phyloP scores from a whole-genome alignment of 2,797 vertebrate species.

The Zenarchopterus dispar region DNA sequence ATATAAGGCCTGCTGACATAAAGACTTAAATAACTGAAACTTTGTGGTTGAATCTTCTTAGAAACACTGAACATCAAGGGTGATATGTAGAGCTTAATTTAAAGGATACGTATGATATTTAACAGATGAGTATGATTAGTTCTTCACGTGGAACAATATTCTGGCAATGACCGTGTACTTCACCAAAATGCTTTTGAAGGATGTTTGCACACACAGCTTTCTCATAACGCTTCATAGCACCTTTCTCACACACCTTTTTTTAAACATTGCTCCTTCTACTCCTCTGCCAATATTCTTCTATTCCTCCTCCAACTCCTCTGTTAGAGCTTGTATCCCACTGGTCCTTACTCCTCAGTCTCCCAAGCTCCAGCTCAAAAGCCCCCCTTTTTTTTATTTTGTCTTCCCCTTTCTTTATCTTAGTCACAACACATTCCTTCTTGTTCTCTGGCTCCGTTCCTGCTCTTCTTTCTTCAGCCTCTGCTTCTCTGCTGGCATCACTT shows the following conservation, averaged over 20 bases:
- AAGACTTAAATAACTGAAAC: too few species aligned
- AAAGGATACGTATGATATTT: too few species aligned
- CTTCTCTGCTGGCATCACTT: constrained; percentile 29
- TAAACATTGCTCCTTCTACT: constrained; percentile 7
- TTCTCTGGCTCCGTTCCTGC: constrained; percentile 16
- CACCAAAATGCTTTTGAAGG: too few species aligned
- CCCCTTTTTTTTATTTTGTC: constrained; percentile 31
- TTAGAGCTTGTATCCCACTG: constrained; percentile 27
- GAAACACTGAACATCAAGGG: too few species aligned
- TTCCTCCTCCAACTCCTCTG: constrained; percentile 7
- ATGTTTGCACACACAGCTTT: too few species aligned
- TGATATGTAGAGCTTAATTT: too few species aligned
- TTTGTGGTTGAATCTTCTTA: too few species aligned
- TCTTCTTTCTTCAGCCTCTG: constrained; percentile 32
- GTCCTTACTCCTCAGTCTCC: constrained; percentile 24
- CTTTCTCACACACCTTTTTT: constrained; percentile 2
- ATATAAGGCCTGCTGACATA: too few species aligned
- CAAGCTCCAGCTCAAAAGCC: constrained; percentile 10
- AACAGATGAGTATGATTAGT: too few species aligned
- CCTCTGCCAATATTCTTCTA: not conserved
- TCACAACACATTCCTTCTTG: constrained; percentile 4
- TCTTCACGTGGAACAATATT: too few species aligned
- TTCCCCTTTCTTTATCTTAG: constrained; percentile 32
- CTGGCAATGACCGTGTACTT: too few species aligned
- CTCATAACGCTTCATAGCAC: constrained; percentile 28